These are phyloP conservation scores for Rhyacophila brunnea DNA, from an alignment of 1,140 invertebrate genomes.

Conservation along the genomic window DNA sequence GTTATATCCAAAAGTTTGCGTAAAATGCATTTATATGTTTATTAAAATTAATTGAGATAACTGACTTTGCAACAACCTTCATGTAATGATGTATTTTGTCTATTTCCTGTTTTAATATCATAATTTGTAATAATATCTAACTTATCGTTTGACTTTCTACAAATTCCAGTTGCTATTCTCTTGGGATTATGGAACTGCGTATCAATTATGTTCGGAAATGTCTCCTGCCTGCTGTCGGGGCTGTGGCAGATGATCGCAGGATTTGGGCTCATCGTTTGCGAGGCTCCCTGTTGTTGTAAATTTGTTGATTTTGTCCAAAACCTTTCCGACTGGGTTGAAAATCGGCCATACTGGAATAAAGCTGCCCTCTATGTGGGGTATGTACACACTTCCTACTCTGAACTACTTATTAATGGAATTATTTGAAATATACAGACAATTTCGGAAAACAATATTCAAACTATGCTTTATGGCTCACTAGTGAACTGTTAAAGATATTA, in stretches of 20 bases:
- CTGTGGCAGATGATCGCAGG: slow-evolving; percentile 88
- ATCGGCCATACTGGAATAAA: slow-evolving; percentile 85
- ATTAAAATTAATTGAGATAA: too few relatives aligned
- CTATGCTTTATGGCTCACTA: too few relatives aligned
- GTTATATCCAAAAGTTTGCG: too few relatives aligned
- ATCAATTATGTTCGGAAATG: slow-evolving; percentile 64
- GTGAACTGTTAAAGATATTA: too few relatives aligned
- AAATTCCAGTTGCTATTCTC: slow-evolving; percentile 78
- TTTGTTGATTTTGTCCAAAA: slow-evolving; percentile 91
- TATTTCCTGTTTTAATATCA: too few relatives aligned
- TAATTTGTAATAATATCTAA: too few relatives aligned
- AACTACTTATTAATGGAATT: too few relatives aligned
- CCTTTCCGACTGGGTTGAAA: slow-evolving; percentile 77
- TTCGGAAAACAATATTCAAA: too few relatives aligned
- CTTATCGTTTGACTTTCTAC: not conserved
- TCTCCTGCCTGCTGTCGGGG: slow-evolving; percentile 74
- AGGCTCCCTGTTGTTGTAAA: slow-evolving; percentile 93
- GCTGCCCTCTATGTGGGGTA: slow-evolving; percentile 83
- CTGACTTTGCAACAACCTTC: too few relatives aligned
- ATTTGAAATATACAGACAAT: too few relatives aligned
- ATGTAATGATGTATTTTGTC: too few relatives aligned
- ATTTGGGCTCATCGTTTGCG: slow-evolving; percentile 81
- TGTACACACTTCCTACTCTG: slow-evolving; percentile 48
- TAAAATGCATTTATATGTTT: too few relatives aligned
- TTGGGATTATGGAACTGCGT: slow-evolving; percentile 80